These are phyloP conservation scores for Eulithis prunata DNA, from an alignment of 2,888 invertebrate species.

Conservation along the genomic window DNA sequence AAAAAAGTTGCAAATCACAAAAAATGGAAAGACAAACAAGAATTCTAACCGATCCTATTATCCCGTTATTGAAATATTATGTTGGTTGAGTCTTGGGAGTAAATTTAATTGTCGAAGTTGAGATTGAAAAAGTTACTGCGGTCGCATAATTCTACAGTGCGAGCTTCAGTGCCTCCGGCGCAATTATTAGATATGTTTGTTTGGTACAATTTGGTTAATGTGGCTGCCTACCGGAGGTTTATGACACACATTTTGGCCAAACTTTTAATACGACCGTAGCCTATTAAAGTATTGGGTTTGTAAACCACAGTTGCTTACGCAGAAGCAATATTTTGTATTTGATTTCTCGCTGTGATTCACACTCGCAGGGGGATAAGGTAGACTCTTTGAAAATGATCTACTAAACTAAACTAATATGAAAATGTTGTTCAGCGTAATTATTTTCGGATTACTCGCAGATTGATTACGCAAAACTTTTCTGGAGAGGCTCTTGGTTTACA, in stretches of 20 bases:
- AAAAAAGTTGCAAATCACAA: conserved; percentile 37
- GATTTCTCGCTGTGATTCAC: background rate
- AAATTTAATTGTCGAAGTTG: conserved; percentile 82
- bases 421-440: too few relatives aligned
- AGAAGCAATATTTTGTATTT: background rate
- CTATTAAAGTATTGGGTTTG: conserved; percentile 42
- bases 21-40: conserved; percentile 49
- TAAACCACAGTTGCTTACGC: conserved; percentile 7
- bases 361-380: too few relatives aligned
- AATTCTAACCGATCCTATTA: conserved; percentile 58
- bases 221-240: conserved; percentile 61
- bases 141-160: conserved; percentile 74
- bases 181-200: conserved; percentile 79
- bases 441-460: background rate
- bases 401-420: too few relatives aligned
- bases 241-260: conserved; percentile 60
- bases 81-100: conserved; percentile 70
- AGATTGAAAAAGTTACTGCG: conserved; percentile 81
- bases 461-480: conserved; percentile 2
- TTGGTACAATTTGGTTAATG: conserved; percentile 78
- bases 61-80: conserved; percentile 75
- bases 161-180: conserved; percentile 60
- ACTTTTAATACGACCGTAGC: conserved; percentile 38
- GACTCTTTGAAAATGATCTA: too few relatives aligned
- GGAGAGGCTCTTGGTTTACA: background rate